A percentile compares a stretch with the other conserved stretches of the same genome.
These are phyloP conservation scores for Drosophila eohydei DNA, from an alignment of 2,888 invertebrate species.

Conservation along the genomic window DNA sequence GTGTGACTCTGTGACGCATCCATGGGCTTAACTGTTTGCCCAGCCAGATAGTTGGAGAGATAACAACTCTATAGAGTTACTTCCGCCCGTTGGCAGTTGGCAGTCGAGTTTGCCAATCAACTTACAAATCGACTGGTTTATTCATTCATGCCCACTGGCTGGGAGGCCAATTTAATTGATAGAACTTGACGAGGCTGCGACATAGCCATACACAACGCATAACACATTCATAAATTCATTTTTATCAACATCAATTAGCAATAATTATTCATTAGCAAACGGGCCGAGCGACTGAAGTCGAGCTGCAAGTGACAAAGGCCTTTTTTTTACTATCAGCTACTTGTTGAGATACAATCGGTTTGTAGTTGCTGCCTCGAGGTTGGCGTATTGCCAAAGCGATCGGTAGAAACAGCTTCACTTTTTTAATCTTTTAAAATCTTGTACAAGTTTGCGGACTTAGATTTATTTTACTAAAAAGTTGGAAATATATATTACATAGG, in stretches of 20 bases:
- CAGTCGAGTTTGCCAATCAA: slow-evolving; percentile 60
- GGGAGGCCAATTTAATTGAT: slow-evolving; percentile 72
- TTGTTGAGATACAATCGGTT: slow-evolving; percentile 24
- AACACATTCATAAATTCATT: slow-evolving; percentile 75
- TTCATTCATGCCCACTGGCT: slow-evolving; percentile 59
- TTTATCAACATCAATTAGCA: slow-evolving; percentile 79
- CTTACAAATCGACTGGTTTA: slow-evolving; percentile 57
- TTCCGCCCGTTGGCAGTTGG: slow-evolving; percentile 35
- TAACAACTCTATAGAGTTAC: slow-evolving; percentile 45
- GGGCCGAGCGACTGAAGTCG: slow-evolving; percentile 11
- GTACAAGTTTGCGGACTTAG: not conserved
- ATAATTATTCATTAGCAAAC: slow-evolving; percentile 75
- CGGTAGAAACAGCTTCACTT: not conserved
- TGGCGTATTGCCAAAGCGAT: not conserved
- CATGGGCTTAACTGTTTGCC: slow-evolving; percentile 47
- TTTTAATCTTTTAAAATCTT: not conserved
- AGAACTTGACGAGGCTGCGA: slow-evolving; percentile 52
- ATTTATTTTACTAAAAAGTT: no score
- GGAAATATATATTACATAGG: no score
- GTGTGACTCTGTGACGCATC: slow-evolving; percentile 52
- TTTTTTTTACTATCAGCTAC: slow-evolving; percentile 27
- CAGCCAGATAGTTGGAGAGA: slow-evolving; percentile 19
- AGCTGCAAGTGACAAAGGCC: slow-evolving; percentile 30
- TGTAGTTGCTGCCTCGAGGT: slow-evolving; percentile 21
- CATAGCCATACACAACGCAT: slow-evolving; percentile 23